A percentile compares a stretch with the other conserved stretches of the same genome.
phyloP scores from a whole-genome alignment of 2,113 vertebrate species.

The Narcine bancroftii region DNA sequence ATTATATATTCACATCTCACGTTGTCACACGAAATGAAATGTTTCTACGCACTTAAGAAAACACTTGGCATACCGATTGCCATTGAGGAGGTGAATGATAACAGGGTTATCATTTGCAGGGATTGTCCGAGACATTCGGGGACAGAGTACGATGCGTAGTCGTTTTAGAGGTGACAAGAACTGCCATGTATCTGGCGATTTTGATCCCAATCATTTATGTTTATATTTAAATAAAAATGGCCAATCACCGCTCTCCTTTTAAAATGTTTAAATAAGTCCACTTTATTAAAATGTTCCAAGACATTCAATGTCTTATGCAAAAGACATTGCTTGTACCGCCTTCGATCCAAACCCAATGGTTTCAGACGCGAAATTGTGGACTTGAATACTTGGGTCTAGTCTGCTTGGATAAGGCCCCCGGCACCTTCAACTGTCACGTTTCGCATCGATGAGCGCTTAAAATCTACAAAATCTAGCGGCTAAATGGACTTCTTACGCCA shows the following conservation, averaged over 20 bases:
- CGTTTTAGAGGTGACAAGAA: too few relatives aligned
- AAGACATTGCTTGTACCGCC: not conserved
- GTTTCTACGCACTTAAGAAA: not conserved
- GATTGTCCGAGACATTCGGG: too few relatives aligned
- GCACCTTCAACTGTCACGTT: not conserved
- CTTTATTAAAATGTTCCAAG: not conserved
- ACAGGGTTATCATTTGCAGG: too few relatives aligned
- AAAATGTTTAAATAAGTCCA: not conserved
- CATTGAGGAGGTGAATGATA: too few relatives aligned
- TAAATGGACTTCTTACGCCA: not conserved
- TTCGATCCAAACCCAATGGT: not conserved
- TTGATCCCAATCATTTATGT: not conserved
- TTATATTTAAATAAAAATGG: not conserved
- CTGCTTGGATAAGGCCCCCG: not conserved
- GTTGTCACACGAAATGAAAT: not conserved
- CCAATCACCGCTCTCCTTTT: not conserved
- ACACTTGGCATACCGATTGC: not conserved
- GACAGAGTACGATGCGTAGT: too few relatives aligned
- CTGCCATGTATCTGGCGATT: too few relatives aligned
- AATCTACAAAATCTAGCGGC: not conserved
- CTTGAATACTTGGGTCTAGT: not conserved
- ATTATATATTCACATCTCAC: not conserved
- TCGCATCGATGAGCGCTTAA: too few relatives aligned
- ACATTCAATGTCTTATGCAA: not conserved
- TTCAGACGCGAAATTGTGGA: too few relatives aligned